phyloP scores from a whole-genome alignment of 2,888 invertebrate species.

The Alloplasta piceator region DNA sequence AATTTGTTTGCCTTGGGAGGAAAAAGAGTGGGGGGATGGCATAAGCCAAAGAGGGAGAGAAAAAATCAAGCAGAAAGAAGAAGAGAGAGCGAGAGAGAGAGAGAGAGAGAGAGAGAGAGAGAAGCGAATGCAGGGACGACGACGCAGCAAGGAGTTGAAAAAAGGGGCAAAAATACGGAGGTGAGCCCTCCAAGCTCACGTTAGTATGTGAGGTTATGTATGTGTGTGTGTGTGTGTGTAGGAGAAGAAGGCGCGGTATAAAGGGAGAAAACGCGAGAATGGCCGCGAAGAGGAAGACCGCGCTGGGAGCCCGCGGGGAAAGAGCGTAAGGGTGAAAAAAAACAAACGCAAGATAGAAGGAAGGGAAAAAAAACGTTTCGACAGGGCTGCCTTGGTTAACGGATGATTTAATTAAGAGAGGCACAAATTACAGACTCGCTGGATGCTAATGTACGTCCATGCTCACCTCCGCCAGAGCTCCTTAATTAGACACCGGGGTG shows the following conservation, averaged over 20 bases:
- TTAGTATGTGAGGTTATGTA: slow-evolving; percentile 20
- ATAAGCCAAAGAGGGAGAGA: slow-evolving; percentile 45
- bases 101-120: slow-evolving; percentile 26
- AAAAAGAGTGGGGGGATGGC: slow-evolving; percentile 69
- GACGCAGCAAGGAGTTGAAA: slow-evolving; percentile 34
- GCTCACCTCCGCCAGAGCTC: slow-evolving; percentile 79
- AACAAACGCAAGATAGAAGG: slow-evolving; percentile 61
- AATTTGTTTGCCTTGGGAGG: slow-evolving; percentile 80
- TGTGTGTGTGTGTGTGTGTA: not conserved
- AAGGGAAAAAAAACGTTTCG: slow-evolving; percentile 66
- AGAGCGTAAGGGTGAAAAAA: slow-evolving; percentile 67
- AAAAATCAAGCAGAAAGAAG: slow-evolving; percentile 47
- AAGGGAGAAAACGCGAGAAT: slow-evolving; percentile 67
- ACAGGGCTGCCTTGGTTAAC: slow-evolving; percentile 80
- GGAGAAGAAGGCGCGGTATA: slow-evolving; percentile 44
- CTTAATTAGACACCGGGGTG: slow-evolving; percentile 78
- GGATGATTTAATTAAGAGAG: slow-evolving; percentile 84
- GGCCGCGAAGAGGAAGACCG: slow-evolving; percentile 68
- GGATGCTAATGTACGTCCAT: slow-evolving; percentile 82
- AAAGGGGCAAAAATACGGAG: slow-evolving; percentile 62
- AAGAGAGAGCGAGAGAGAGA: slow-evolving; percentile 48
- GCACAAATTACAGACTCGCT: slow-evolving; percentile 83
- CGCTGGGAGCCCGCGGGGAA: slow-evolving; percentile 9
- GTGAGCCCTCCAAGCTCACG: slow-evolving; percentile 60
- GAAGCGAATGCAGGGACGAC: slow-evolving; percentile 42